phyloP scores from a whole-genome alignment of 2,113 vertebrate genomes.

The Zapus hudsonius region DNA sequence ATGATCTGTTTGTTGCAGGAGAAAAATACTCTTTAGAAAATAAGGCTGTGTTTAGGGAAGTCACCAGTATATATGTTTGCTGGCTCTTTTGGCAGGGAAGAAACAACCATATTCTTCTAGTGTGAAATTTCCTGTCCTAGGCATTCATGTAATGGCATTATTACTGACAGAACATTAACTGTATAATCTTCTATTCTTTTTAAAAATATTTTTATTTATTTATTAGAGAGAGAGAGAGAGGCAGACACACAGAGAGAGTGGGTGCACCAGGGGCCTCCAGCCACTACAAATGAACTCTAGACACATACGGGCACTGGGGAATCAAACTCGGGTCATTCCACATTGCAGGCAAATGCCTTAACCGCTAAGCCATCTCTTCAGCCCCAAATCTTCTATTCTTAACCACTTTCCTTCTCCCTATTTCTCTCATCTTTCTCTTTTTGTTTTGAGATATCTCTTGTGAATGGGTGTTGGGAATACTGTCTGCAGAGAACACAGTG shows the following conservation, averaged over 20 bases:
- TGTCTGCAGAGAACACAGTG: neutral
- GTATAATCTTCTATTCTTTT: neutral
- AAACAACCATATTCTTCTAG: neutral
- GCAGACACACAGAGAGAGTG: no score
- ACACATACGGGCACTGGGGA: no score
- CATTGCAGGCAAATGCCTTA: no score
- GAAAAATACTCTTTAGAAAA: conserved; percentile 3
- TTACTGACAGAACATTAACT: neutral
- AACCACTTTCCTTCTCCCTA: no score
- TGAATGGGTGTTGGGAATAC: neutral
- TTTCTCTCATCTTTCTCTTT: neutral
- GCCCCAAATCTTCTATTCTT: no score
- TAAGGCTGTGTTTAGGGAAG: neutral
- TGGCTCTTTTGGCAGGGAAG: conserved; percentile 19
- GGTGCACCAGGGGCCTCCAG: no score
- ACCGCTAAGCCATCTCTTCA: no score
- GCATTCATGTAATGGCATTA: no score
- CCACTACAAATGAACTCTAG: no score
- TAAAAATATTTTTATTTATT: no score
- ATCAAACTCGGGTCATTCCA: no score
- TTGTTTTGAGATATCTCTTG: neutral
- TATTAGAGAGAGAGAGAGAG: no score
- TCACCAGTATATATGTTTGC: neutral
- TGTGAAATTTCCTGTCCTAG: neutral
- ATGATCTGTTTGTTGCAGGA: conserved; percentile 16